phyloP scores from a whole-genome alignment of 2,888 invertebrate genomes.

The Agrotis exclamationis region DNA sequence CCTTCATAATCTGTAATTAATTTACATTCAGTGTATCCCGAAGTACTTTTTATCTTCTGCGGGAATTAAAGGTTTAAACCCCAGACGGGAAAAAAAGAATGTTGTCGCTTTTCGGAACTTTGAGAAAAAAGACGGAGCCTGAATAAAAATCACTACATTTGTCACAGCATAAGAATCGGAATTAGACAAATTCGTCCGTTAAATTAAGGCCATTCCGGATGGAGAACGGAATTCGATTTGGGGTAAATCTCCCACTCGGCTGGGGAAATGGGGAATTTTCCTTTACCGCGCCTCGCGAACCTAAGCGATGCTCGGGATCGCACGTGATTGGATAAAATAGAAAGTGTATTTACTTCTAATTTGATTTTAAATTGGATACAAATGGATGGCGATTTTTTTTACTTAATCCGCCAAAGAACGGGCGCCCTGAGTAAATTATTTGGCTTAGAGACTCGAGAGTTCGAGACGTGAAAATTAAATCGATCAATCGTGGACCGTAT shows the following conservation, averaged over 20 bases:
- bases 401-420: slow-evolving; percentile 77
- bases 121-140: slow-evolving; percentile 71
- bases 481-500: slow-evolving; percentile 74
- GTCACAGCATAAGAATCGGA: slow-evolving; percentile 90
- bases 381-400: slow-evolving; percentile 83
- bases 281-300: slow-evolving; percentile 77
- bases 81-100: slow-evolving; percentile 62
- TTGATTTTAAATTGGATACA: slow-evolving; percentile 90
- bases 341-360: slow-evolving; percentile 89
- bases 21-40: slow-evolving; percentile 65
- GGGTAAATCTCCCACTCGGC: slow-evolving; percentile 85
- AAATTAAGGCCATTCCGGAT: slow-evolving; percentile 88
- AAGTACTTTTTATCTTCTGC: slow-evolving; percentile 60
- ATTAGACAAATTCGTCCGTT: slow-evolving; percentile 91
- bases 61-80: slow-evolving; percentile 65
- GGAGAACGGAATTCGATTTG: slow-evolving; percentile 87
- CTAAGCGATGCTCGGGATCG: slow-evolving; percentile 77
- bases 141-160: slow-evolving; percentile 90
- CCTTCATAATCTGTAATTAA: slow-evolving; percentile 66
- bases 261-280: slow-evolving; percentile 81
- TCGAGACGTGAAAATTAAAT: slow-evolving; percentile 79
- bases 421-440: slow-evolving; percentile 78
- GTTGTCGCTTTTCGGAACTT: slow-evolving; percentile 68
- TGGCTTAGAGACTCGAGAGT: slow-evolving; percentile 76
- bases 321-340: slow-evolving; percentile 87